Conservation (phyloP, 1,140 invertebrate species). For the Ceratina calcarata region DNA sequence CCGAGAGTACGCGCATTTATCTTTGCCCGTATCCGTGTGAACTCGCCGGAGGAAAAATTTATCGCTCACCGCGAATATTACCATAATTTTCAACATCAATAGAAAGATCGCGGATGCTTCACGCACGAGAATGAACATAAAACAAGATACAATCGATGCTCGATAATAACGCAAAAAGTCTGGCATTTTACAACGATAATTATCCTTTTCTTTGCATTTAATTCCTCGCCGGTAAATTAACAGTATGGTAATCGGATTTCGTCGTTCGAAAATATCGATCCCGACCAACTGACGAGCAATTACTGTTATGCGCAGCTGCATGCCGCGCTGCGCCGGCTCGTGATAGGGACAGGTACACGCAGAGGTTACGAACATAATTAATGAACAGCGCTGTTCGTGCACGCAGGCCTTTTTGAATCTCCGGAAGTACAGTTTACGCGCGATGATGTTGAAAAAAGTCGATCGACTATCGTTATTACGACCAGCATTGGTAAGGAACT, state of each 20-base stretch:
- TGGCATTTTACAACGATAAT: no score
- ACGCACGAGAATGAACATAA: no score
- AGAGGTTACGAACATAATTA: constrained; percentile 37
- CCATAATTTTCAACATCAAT: no score
- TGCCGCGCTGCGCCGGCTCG: constrained; percentile 7
- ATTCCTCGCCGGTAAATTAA: background rate
- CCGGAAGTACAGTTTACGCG: constrained; percentile 12
- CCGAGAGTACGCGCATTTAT: background rate
- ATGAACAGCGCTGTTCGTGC: constrained; percentile 30
- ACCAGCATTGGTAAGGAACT: background rate
- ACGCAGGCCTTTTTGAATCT: background rate
- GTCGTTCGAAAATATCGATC: constrained; percentile 27
- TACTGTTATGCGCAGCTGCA: constrained; percentile 7
- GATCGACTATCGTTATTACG: background rate
- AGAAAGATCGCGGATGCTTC: no score
- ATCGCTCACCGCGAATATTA: no score
- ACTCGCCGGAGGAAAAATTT: background rate
- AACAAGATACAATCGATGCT: no score
- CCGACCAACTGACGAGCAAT: constrained; percentile 26
- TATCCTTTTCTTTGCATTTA: no score
- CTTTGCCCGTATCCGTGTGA: background rate
- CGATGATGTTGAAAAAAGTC: background rate
- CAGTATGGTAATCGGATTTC: background rate
- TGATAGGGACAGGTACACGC: constrained; percentile 34
- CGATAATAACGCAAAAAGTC: no score